Percentiles rank a stretch among this genome's conserved stretches.
Evolutionary conservation across 2,113 vertebrate genomes (phyloP).

Genomic region (Corynorhinus townsendii): DNA sequence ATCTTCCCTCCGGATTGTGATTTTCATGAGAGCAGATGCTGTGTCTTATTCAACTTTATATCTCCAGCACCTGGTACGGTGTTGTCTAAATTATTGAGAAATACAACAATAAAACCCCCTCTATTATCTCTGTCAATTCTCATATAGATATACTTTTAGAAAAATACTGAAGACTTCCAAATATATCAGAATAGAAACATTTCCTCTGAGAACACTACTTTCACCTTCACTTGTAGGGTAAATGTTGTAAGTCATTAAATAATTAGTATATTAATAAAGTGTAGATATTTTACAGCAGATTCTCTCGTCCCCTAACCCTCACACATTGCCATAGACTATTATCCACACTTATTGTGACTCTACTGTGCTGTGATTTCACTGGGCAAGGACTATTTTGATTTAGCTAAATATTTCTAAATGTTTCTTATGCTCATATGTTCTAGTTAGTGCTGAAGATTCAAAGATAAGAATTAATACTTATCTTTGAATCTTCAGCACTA

Average conservation of each 20-base stretch:
- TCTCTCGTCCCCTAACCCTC: background rate
- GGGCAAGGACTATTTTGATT: background rate
- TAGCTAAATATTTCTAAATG: conserved; percentile 18
- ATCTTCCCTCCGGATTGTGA: background rate
- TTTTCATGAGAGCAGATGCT: background rate
- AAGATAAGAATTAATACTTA: background rate
- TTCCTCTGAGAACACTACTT: background rate
- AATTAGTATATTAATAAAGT: background rate
- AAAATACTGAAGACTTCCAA: background rate
- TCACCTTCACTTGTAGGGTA: background rate
- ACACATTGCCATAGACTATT: background rate
- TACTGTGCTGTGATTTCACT: background rate
- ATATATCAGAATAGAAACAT: background rate
- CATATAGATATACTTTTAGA: conserved; percentile 23
- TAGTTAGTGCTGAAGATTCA: background rate
- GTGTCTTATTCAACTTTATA: background rate
- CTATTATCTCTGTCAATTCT: background rate
- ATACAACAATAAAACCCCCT: background rate
- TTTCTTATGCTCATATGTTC: background rate
- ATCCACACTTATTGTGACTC: background rate
- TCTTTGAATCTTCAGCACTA: too few relatives aligned
- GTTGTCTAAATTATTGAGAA: background rate
- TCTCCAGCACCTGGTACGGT: background rate
- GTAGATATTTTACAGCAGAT: background rate
- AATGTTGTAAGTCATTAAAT: background rate